Evolutionary conservation across 2,888 invertebrate species (phyloP).

Genomic region (Synergus umbraculus): DNA sequence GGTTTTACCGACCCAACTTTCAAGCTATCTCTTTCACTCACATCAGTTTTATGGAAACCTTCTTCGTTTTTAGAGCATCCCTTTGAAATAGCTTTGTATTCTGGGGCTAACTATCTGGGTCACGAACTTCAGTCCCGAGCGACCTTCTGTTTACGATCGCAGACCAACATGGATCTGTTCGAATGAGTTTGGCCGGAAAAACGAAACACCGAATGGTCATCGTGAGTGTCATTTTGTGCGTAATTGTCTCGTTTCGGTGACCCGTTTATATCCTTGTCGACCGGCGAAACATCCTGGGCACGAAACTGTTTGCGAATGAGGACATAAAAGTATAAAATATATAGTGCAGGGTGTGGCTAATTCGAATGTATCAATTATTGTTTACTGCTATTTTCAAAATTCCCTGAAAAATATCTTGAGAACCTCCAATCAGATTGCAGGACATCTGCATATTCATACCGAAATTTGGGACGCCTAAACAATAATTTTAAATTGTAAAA

Average conservation of each 20-base stretch:
- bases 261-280: not conserved
- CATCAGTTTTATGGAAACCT: constrained; percentile 11
- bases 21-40: constrained; percentile 45
- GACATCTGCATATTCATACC: no score
- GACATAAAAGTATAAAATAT: no score
- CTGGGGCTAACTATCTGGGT: constrained; percentile 43
- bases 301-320: no score
- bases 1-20: constrained; percentile 46
- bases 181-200: not conserved
- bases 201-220: not conserved
- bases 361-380: no score
- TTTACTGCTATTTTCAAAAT: no score
- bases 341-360: no score
- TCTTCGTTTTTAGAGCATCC: constrained; percentile 44
- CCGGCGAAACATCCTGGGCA: not conserved
- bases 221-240: not conserved
- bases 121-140: constrained; percentile 14
- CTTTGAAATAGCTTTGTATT: constrained; percentile 49
- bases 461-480: no score
- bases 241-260: not conserved
- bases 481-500: no score
- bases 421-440: no score
- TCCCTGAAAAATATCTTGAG: no score
- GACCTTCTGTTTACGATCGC: constrained; percentile 21
- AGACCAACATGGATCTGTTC: not conserved